Evolutionary conservation across 2,797 vertebrate genomes (phyloP).

Genomic region (Eulemur mongoz): DNA sequence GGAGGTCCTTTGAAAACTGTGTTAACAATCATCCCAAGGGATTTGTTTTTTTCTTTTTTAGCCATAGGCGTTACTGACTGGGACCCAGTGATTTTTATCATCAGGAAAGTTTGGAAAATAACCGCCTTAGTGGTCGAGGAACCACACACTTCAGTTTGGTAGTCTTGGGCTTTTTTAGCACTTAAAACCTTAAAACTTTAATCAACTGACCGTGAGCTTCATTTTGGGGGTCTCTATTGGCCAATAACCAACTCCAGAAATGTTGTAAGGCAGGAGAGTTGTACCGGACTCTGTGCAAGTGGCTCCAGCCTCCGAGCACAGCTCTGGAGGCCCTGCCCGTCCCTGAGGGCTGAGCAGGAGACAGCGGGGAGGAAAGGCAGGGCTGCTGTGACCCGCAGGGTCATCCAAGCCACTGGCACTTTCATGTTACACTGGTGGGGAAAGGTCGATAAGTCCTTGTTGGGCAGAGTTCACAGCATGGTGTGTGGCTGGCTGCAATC

Average conservation of each 20-base stretch:
- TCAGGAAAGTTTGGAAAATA: constrained; percentile 43
- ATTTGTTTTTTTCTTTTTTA: neutral
- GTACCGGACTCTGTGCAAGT: rapidly evolving
- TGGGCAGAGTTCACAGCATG: neutral
- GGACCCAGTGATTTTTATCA: neutral
- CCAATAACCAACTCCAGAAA: neutral
- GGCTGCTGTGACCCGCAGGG: neutral
- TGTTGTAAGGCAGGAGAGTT: neutral
- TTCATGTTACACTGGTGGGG: neutral
- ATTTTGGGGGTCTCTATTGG: neutral
- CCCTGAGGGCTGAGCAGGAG: neutral
- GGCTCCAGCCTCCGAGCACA: neutral
- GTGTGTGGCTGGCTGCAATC: neutral
- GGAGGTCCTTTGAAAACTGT: neutral
- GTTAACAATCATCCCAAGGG: neutral
- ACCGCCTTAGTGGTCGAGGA: neutral
- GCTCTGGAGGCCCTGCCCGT: neutral
- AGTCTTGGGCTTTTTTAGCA: neutral
- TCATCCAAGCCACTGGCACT: neutral
- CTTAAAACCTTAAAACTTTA: neutral
- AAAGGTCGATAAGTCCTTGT: neutral
- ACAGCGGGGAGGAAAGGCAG: neutral
- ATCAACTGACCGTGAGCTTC: neutral
- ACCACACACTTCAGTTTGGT: neutral
- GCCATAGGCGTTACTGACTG: no score